Evolutionary conservation across 2,888 invertebrate genomes (phyloP).

Genomic region (Ramazzottius varieornatus): DNA sequence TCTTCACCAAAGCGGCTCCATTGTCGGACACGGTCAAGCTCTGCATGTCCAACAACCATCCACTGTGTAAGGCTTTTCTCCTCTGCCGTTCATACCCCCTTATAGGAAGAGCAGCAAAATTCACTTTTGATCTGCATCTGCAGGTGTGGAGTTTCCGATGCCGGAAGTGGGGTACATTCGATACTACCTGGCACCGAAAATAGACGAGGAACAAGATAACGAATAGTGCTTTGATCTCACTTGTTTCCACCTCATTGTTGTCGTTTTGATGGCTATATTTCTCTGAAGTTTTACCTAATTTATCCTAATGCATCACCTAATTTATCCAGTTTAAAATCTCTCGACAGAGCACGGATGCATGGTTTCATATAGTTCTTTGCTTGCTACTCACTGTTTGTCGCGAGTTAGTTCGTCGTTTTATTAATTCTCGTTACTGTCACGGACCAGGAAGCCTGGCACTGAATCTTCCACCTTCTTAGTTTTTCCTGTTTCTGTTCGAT

Average conservation of each 20-base stretch:
- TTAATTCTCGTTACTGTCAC: not conserved
- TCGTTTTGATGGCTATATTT: not conserved
- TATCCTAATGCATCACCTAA: too few species aligned
- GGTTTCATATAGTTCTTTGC: not conserved
- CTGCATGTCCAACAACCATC: not conserved
- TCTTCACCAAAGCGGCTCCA: constrained; percentile 88
- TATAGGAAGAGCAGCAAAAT: too few species aligned
- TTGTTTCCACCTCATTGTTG: not conserved
- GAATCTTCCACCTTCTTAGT: too few species aligned
- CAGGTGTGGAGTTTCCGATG: not conserved
- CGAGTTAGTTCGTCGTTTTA: not conserved
- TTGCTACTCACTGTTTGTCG: not conserved
- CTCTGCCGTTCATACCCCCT: too few species aligned
- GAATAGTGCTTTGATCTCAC: not conserved
- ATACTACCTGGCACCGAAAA: constrained; percentile 94
- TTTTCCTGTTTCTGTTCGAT: too few species aligned
- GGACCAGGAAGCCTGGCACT: too few species aligned
- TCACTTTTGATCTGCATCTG: not conserved
- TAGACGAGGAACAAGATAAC: constrained; percentile 62
- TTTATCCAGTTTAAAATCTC: too few species aligned
- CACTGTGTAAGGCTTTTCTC: not conserved
- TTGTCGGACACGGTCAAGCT: constrained; percentile 35
- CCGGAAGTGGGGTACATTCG: constrained; percentile 60
- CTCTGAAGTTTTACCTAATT: not conserved
- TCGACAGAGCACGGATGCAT: too few species aligned